Evolutionary conservation across 2,113 vertebrate species (phyloP), one percentile per base, ranked within the genome.

Genomic region (Cepphus grylle): DNA sequence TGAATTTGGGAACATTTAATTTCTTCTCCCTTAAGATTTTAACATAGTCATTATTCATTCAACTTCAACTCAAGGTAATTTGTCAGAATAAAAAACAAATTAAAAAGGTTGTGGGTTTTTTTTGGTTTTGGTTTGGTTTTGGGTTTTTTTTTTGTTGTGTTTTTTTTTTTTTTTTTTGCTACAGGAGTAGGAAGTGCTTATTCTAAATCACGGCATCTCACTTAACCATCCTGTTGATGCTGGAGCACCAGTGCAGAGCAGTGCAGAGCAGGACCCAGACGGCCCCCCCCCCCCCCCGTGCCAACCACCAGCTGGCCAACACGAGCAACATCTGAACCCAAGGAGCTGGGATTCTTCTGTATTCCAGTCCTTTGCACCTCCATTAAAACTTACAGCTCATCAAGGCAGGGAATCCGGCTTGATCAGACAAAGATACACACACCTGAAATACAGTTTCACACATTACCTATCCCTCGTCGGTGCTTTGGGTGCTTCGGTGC

Each of bases 241-340:
- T 47, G 69, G 32, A 69, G 7, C 19, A 12, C 0, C 19, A 7
- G 8, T n/a, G 20, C 43, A 20, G 30, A 38, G 38, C 19, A 7
- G 8, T n/a, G 20, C 43, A 20, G 30, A 38, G 38, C 87, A n/a
- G 73, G 53, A 36, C 38, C 17, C 58, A 26, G 36, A 8, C 19
- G 1, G 49, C n/a, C 47, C 40, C 19, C 4, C 69, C 17, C 43
- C n/a, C 47, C 40, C 19, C 4, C 69, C 17, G 19, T 47, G 77
- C 52, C 79, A 40, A 21, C 0, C 0, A 22, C 11, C 52, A 30
- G 17, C 49, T 6, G 38, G 22, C 52, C 11, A 1, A 0, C 18
- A 10, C 0, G 1, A 45, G 26, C 81, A 55, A 3, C 27, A 5
- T 1, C 69, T 5, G 25, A 30, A n/a, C 18, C 6, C 0, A 2